These are phyloP conservation scores for Apteryx mantelli DNA, from an alignment of 2,113 vertebrate genomes.

Conservation along the genomic window DNA sequence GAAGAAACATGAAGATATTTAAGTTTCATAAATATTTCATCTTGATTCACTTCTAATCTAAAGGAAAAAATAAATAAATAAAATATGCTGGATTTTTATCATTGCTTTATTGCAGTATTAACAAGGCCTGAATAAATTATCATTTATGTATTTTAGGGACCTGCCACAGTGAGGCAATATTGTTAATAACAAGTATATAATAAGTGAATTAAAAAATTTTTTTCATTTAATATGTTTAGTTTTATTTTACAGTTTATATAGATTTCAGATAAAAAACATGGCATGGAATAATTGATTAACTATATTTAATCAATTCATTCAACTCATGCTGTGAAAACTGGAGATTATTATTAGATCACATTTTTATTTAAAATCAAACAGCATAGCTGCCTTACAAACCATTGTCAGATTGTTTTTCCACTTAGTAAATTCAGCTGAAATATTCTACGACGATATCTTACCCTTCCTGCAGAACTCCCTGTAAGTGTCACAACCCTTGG, in stretches of 20 bases:
- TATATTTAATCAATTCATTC: neutral
- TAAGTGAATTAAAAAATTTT: neutral
- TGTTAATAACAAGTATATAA: neutral
- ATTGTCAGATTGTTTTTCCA: neutral
- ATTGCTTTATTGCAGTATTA: conserved; percentile 36
- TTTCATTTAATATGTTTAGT: neutral
- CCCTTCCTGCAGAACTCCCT: neutral
- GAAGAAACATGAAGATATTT: neutral
- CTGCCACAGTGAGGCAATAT: neutral
- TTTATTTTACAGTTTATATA: conserved; percentile 20
- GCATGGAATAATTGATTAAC: conserved; percentile 4
- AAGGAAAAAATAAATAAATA: conserved; percentile 15
- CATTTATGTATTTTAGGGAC: conserved; percentile 16
- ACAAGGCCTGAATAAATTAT: conserved; percentile 43
- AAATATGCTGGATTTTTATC: conserved; percentile 35
- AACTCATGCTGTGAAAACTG: neutral
- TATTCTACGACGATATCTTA: neutral
- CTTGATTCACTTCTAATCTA: conserved; percentile 33
- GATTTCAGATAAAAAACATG: neutral
- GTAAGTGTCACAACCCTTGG: neutral
- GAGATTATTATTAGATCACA: neutral
- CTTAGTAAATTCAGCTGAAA: neutral
- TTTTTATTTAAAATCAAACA: conserved; percentile 25
- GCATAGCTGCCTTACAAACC: neutral
- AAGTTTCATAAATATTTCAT: conserved; percentile 47